A percentile compares a stretch with the other conserved stretches of the same genome.
Evolutionary conservation across 1,140 invertebrate species (phyloP).

Genomic region (Lasaia peninsularis): DNA sequence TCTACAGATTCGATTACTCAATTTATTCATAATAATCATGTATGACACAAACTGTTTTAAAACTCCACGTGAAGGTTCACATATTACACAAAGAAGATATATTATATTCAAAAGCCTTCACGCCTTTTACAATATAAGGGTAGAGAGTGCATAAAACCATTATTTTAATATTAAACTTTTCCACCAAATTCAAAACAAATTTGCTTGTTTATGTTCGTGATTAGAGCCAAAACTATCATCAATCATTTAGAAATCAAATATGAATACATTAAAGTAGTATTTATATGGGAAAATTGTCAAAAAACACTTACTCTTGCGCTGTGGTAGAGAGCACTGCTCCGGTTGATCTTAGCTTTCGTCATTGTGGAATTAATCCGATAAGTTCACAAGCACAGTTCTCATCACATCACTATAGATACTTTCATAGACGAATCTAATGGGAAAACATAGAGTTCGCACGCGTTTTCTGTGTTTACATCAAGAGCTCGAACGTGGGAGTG

Average conservation of each 20-base stretch:
- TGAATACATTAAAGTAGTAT: too few species aligned
- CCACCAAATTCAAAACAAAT: too few species aligned
- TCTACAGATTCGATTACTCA: conserved; percentile 10
- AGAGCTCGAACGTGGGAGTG: conserved; percentile 29
- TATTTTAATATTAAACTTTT: too few species aligned
- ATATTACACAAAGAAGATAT: too few species aligned
- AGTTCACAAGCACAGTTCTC: conserved; percentile 48
- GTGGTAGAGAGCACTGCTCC: conserved; percentile 63
- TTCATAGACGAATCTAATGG: conserved; percentile 34
- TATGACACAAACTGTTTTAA: conserved; percentile 4
- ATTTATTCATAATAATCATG: background rate
- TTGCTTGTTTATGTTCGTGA: too few species aligned
- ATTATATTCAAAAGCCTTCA: too few species aligned
- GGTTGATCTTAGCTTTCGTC: conserved; percentile 63
- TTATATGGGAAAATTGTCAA: background rate
- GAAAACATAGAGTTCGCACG: conserved; percentile 37
- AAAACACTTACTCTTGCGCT: conserved; percentile 61
- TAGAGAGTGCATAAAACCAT: too few species aligned
- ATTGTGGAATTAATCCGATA: conserved; percentile 43
- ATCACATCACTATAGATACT: conserved; percentile 53
- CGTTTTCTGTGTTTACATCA: conserved; percentile 62
- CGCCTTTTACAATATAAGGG: too few species aligned
- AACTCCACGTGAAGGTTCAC: too few species aligned
- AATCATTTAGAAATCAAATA: too few species aligned
- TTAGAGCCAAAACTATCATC: too few species aligned